These are phyloP conservation scores for Telmatherina bonti DNA, from an alignment of 2,797 vertebrate species.

Conservation along the genomic window DNA sequence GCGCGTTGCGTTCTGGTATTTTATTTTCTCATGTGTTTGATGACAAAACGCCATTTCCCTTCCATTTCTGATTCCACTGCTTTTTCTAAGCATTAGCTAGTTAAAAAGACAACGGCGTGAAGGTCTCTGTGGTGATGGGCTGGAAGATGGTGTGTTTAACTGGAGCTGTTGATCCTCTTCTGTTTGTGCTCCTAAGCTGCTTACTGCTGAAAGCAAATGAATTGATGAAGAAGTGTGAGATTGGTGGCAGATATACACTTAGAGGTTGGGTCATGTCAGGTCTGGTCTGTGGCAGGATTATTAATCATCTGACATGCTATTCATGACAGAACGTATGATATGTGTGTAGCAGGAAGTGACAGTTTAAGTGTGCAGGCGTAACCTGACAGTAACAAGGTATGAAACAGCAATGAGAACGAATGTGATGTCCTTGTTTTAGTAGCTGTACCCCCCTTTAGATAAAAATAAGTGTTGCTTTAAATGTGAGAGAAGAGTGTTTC, in stretches of 20 bases:
- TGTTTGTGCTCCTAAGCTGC: constrained; percentile 36
- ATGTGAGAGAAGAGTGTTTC: no score
- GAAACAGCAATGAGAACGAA: no score
- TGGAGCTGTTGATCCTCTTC: constrained; percentile 24
- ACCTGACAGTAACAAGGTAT: no score
- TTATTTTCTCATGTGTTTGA: neutral
- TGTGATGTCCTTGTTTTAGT: no score
- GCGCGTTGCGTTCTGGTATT: constrained; percentile 6
- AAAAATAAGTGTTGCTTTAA: no score
- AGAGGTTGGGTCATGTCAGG: no score
- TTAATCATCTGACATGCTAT: no score
- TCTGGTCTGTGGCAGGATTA: neutral
- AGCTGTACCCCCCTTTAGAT: no score
- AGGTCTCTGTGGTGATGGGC: constrained; percentile 40
- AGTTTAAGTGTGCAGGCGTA: no score
- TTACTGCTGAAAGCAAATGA: constrained; percentile 25
- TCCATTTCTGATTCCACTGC: constrained; percentile 13
- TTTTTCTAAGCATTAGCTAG: constrained; percentile 28
- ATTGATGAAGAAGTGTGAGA: constrained; percentile 6
- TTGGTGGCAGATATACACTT: neutral
- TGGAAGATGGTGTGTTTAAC: constrained; percentile 23
- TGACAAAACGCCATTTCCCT: constrained; percentile 13
- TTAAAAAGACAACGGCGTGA: constrained; percentile 56
- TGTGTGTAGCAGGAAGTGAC: no score
- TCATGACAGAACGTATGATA: no score